These are phyloP conservation scores for Lithophane ornitopus DNA, from an alignment of 2,888 invertebrate species.

Conservation along the genomic window DNA sequence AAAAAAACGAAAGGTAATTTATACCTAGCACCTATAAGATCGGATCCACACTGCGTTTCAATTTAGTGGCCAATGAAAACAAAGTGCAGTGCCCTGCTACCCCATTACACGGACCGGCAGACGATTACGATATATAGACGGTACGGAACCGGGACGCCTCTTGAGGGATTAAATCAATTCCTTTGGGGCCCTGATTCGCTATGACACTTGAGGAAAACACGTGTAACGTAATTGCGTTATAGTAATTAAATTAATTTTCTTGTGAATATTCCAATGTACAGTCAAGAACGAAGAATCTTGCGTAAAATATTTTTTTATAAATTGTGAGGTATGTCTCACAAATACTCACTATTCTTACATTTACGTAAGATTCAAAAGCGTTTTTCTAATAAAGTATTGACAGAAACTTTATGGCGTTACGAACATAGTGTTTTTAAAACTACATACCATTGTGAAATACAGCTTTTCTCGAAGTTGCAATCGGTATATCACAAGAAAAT, in stretches of 20 bases:
- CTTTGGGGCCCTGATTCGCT: neutral
- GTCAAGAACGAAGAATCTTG: neutral
- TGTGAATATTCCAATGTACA: neutral
- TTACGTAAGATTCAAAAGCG: neutral
- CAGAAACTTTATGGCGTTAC: too few species aligned
- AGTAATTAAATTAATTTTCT: conserved; percentile 5
- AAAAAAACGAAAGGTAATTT: neutral
- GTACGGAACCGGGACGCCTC: neutral
- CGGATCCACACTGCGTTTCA: conserved; percentile 41
- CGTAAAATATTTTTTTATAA: too few species aligned
- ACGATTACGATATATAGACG: conserved; percentile 33
- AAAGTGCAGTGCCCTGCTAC: conserved; percentile 43
- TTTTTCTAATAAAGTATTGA: too few species aligned
- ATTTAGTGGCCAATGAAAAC: conserved; percentile 58
- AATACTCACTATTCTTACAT: neutral
- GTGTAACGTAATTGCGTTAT: conserved; percentile 16
- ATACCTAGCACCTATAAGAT: neutral
- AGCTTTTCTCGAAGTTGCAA: too few species aligned
- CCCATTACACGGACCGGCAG: conserved; percentile 37
- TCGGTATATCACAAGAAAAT: neutral
- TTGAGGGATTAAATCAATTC: conserved; percentile 28
- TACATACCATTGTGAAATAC: too few species aligned
- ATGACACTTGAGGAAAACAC: conserved; percentile 12
- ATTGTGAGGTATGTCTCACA: too few species aligned
- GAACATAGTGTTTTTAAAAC: too few species aligned